phyloP scores from a whole-genome alignment of 2,797 vertebrate species.

The Hafferia zeledoni region DNA sequence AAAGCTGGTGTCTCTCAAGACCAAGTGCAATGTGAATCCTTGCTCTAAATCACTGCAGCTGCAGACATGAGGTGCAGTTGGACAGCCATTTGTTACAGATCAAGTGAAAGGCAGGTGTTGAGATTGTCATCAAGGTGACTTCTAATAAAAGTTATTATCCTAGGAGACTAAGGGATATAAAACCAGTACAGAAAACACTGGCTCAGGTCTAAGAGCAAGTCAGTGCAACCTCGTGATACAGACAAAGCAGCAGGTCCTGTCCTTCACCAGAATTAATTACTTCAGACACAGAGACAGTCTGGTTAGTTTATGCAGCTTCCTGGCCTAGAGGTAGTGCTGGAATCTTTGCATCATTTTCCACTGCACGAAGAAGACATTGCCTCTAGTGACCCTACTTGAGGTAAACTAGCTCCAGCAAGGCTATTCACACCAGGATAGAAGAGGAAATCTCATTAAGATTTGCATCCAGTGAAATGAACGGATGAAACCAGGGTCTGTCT shows the following conservation, averaged over 20 bases:
- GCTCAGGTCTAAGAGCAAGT: neutral
- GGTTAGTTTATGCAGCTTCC: neutral
- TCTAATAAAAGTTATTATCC: neutral
- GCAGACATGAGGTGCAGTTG: neutral
- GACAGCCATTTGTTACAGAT: neutral
- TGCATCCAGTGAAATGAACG: neutral
- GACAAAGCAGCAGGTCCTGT: neutral
- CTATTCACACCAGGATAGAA: neutral
- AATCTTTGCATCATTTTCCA: neutral
- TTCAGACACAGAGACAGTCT: neutral
- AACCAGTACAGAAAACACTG: neutral
- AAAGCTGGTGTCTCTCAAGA: neutral
- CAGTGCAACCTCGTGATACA: neutral
- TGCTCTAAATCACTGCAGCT: neutral
- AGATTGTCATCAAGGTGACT: neutral
- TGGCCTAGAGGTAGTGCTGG: neutral
- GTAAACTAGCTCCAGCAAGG: neutral
- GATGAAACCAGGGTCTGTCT: neutral
- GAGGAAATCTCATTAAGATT: neutral
- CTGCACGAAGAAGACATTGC: neutral
- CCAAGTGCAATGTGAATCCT: neutral
- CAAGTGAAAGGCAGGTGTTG: neutral
- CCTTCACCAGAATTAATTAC: slow-evolving; percentile 8
- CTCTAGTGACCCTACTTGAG: neutral
- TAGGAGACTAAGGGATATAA: neutral